phyloP scores from a whole-genome alignment of 1,140 invertebrate species.

The Augochlora pura region DNA sequence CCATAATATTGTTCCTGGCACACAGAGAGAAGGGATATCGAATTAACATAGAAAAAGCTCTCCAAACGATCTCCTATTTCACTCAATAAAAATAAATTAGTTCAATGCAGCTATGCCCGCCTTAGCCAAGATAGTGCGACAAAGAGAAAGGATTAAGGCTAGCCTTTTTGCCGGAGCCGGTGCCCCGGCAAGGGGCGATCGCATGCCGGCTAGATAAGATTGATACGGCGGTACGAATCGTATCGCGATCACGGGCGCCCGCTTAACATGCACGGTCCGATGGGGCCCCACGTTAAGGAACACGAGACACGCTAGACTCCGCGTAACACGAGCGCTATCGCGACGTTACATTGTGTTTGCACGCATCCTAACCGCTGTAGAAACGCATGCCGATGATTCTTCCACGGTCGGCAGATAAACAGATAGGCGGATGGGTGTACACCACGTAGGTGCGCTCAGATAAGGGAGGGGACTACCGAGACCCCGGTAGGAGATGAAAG shows the following conservation, averaged over 20 bases:
- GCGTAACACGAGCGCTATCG: conserved; percentile 56
- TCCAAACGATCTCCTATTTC: too few relatives aligned
- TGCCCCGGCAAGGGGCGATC: too few relatives aligned
- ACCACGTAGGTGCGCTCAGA: conserved; percentile 62
- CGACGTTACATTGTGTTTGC: conserved; percentile 65
- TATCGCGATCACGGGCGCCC: neutral
- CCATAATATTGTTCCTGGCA: too few relatives aligned
- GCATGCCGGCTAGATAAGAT: neutral
- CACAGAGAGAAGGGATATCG: too few relatives aligned
- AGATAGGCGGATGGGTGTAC: conserved; percentile 63
- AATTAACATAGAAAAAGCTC: too few relatives aligned
- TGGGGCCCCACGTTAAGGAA: conserved; percentile 35
- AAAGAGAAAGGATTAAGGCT: too few relatives aligned
- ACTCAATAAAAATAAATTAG: too few relatives aligned
- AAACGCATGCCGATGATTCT: conserved; percentile 61
- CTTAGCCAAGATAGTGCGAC: too few relatives aligned
- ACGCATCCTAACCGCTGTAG: conserved; percentile 60
- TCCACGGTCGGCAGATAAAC: conserved; percentile 62
- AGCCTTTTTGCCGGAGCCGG: too few relatives aligned
- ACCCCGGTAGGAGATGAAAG: conserved; percentile 46
- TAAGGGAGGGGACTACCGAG: conserved; percentile 34
- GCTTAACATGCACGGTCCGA: conserved; percentile 30
- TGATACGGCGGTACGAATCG: neutral
- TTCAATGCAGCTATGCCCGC: too few relatives aligned
- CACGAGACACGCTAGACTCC: conserved; percentile 46